Evolutionary conservation across 1,140 invertebrate genomes (phyloP).

Genomic region (Papilio machaon): DNA sequence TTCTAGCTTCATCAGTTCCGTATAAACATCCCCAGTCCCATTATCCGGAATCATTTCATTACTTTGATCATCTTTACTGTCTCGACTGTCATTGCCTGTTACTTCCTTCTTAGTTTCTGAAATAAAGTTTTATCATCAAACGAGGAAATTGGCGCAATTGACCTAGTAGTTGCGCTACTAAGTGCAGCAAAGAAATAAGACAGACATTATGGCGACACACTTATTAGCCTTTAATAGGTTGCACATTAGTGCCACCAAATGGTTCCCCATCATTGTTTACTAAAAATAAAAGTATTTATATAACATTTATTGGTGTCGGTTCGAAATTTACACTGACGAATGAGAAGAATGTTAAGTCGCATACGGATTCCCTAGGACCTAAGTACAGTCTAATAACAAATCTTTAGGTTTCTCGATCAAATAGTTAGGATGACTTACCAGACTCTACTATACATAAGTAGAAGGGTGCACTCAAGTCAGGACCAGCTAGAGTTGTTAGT

Average conservation of each 20-base stretch:
- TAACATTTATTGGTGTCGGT: background rate
- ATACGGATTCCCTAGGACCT: too few species aligned
- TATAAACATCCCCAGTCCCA: constrained; percentile 75
- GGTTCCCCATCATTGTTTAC: too few species aligned
- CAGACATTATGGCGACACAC: too few species aligned
- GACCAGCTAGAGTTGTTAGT: constrained; percentile 57
- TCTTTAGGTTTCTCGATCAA: background rate
- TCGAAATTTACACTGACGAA: background rate
- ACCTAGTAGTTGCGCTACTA: background rate
- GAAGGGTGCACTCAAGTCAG: constrained; percentile 69
- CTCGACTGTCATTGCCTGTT: background rate
- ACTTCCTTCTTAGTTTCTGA: constrained; percentile 34
- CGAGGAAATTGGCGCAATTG: background rate
- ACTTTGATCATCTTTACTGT: background rate
- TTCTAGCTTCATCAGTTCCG: constrained; percentile 87
- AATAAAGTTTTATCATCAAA: background rate
- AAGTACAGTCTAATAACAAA: too few species aligned
- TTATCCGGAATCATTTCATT: background rate
- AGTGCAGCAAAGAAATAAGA: too few species aligned
- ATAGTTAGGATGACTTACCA: constrained; percentile 48
- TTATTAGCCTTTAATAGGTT: too few species aligned
- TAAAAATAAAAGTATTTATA: background rate
- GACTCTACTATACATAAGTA: constrained; percentile 72
- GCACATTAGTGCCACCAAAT: too few species aligned
- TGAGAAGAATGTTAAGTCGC: too few species aligned